Evolutionary conservation across 30 jellyfish, hydroid and myxozoan species (phyloP).

Genomic region (Cassiopea xamachana): DNA sequence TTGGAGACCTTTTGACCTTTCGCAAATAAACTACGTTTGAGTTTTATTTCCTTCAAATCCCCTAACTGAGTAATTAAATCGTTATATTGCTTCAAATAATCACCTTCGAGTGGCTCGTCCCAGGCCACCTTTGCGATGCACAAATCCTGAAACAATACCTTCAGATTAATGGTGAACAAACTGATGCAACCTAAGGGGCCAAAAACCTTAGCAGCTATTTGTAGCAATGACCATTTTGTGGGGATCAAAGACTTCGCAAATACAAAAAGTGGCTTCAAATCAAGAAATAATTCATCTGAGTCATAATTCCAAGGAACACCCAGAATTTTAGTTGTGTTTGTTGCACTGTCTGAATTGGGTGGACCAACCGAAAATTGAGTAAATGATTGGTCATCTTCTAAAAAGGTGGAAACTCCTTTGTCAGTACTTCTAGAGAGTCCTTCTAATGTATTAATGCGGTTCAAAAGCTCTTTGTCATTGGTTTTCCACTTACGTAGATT

Average conservation of each 20-base stretch:
- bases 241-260: slow-evolving; percentile 19
- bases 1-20: neutral
- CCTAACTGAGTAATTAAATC: too few species aligned
- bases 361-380: slow-evolving; percentile 23
- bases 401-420: too few species aligned
- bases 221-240: too few species aligned
- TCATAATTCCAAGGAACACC: slow-evolving; percentile 30
- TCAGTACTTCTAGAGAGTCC: neutral
- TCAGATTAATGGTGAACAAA: too few species aligned
- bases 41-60: too few species aligned
- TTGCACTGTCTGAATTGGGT: neutral
- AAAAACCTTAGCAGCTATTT: neutral
- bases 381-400: slow-evolving; percentile 47
- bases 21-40: neutral
- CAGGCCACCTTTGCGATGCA: too few species aligned
- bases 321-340: slow-evolving; percentile 5
- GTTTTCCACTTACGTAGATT: slow-evolving; percentile 27
- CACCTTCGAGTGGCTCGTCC: neutral
- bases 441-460: slow-evolving; percentile 13
- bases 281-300: slow-evolving; percentile 7
- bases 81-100: neutral
- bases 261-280: neutral
- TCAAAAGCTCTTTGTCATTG: slow-evolving; percentile 22
- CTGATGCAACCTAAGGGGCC: too few species aligned
- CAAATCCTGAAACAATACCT: too few species aligned